Evolutionary conservation across 1,140 invertebrate species (phyloP).

Genomic region (Subanguina moxae): DNA sequence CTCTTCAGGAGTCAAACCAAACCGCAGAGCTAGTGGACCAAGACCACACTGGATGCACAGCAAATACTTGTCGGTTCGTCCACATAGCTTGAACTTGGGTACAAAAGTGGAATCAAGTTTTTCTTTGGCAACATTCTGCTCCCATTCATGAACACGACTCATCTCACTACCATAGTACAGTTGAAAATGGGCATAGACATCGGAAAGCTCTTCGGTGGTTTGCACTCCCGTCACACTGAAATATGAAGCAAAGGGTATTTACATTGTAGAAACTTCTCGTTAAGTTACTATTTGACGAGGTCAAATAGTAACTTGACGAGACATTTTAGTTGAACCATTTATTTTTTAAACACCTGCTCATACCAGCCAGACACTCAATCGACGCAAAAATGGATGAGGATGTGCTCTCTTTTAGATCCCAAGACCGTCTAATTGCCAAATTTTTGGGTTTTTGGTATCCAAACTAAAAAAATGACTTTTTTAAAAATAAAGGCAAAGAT

Average conservation of each 20-base stretch:
- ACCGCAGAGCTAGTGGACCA: constrained; percentile 62
- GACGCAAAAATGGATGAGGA: too few species aligned
- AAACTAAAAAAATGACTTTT: too few species aligned
- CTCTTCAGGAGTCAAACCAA: constrained; percentile 89
- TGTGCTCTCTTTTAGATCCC: too few species aligned
- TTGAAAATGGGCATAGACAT: constrained; percentile 43
- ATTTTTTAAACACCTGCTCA: too few species aligned
- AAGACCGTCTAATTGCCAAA: too few species aligned
- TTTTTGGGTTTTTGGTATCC: too few species aligned
- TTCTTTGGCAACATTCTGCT: constrained; percentile 62
- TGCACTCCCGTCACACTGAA: constrained; percentile 35
- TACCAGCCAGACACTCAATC: too few species aligned
- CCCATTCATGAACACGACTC: constrained; percentile 43
- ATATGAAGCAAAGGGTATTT: constrained; percentile 10
- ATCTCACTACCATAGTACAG: constrained; percentile 44
- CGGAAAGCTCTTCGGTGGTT: constrained; percentile 39
- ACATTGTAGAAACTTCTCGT: constrained; percentile 16
- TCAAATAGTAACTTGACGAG: too few species aligned
- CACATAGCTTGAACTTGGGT: constrained; percentile 73
- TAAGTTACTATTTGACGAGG: too few species aligned
- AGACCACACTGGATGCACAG: constrained; percentile 49
- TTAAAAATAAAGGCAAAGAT: too few species aligned
- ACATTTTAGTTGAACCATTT: too few species aligned
- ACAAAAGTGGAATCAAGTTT: constrained; percentile 48
- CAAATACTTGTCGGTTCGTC: constrained; percentile 78